These are phyloP conservation scores for Apis laboriosa DNA, from an alignment of 1,140 invertebrate genomes.

Conservation along the genomic window DNA sequence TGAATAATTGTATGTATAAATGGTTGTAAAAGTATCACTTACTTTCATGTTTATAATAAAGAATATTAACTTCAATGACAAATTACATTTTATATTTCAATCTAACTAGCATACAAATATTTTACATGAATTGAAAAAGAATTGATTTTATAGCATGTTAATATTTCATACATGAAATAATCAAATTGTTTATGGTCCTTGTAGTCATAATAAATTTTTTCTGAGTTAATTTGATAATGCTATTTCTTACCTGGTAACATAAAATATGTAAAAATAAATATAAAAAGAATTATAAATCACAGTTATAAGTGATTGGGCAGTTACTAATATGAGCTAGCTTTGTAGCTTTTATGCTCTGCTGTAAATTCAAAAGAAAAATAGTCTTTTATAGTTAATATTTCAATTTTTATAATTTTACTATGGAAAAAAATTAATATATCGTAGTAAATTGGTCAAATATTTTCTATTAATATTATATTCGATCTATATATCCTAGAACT, in stretches of 20 bases:
- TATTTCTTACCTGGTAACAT: conserved; percentile 40
- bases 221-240: conserved; percentile 35
- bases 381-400: neutral
- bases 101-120: conserved; percentile 45
- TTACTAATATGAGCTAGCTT: conserved; percentile 40
- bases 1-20: conserved; percentile 47
- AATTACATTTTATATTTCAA: conserved; percentile 37
- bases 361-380: neutral
- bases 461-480: conserved; percentile 7
- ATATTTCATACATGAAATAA: conserved; percentile 37
- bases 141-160: conserved; percentile 38
- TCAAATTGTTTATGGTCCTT: conserved; percentile 43
- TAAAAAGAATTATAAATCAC: conserved; percentile 52
- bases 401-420: conserved; percentile 11
- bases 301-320: conserved; percentile 43
- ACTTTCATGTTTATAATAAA: conserved; percentile 53
- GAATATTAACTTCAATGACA: conserved; percentile 37
- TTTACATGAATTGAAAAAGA: conserved; percentile 35
- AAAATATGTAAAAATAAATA: conserved; percentile 53
- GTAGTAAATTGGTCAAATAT: conserved; percentile 23
- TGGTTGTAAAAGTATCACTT: conserved; percentile 51
- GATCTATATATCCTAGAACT: conserved; percentile 17
- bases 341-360: conserved; percentile 20
- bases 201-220: conserved; percentile 44
- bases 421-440: conserved; percentile 24